Base-by-base conservation (phyloP, 2,113 vertebrate genomes). In the Sinocyclocheilus maitianheensis region DNA sequence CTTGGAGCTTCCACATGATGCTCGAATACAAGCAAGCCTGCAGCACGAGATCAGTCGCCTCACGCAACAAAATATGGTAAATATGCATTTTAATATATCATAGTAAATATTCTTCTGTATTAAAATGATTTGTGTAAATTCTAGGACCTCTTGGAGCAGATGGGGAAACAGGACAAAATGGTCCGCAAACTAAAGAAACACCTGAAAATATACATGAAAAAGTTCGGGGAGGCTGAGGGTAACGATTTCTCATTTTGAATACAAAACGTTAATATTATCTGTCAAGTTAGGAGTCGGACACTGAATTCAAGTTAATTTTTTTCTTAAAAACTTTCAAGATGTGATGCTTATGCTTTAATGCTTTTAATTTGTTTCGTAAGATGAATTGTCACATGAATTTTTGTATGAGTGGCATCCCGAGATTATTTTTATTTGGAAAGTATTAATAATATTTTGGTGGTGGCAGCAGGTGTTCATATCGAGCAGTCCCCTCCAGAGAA, bases 1-100 rank as follows among this genome's bases (percentile, higher is more conserved):
- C 55, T 95, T 98, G 86, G 94, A 95, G 85, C 93, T 98, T 88
- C 96, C 98, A 3, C 96, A 97, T 0, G 96, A 97, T 65, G 97
- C 96, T 0, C 96, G 96, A 43, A 95, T 98, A 0, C 97, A 98
- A 51, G 96, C 96, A 63, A 95, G 96, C 26, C 93, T 99, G 30
- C 97, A 98, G 91, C 97, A 97, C 0, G 98, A 99, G 93, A 97
- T 99, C 90, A 97, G 95, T n/a, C 95, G 97, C 4, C 95, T 99
- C 43, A 97, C 98, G 3, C 96, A 94, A 0, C 97, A 98, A 69
- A 99, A 98, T 94, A 34, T 99, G 96, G 98, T 99, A 90, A 43
- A 74, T 46, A 46, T 46, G 13, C 71, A 48, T 22, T n/a, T 5
- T 40, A 1, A 22, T 37, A 72, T 4, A 77, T 53, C 46, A 30